Evolutionary conservation across 1,140 invertebrate species (phyloP).

Genomic region (Parapsyche elsis): DNA sequence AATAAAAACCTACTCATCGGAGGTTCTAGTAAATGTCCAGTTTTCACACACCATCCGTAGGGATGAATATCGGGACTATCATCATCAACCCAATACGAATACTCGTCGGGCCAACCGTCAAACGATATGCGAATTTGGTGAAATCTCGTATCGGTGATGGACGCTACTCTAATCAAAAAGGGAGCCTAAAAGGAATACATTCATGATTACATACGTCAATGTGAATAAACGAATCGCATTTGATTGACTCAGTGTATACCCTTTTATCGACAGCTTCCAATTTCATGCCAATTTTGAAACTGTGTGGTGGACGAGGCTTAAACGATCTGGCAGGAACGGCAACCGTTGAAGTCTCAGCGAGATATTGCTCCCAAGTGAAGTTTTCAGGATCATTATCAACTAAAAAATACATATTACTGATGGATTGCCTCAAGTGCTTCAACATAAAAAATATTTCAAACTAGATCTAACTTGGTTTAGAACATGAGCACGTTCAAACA

Average conservation of each 20-base stretch:
- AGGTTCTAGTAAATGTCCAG: slow-evolving; percentile 85
- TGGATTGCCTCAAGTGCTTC: not conserved
- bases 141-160: slow-evolving; percentile 80
- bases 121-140: slow-evolving; percentile 87
- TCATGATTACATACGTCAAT: not conserved
- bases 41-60: slow-evolving; percentile 89
- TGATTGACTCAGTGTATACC: slow-evolving; percentile 63
- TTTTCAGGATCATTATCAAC: slow-evolving; percentile 77
- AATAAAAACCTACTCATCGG: slow-evolving; percentile 74
- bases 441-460: no score
- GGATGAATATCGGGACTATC: slow-evolving; percentile 92
- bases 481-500: no score
- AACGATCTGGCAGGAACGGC: slow-evolving; percentile 88
- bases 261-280: slow-evolving; percentile 91
- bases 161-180: slow-evolving; percentile 85
- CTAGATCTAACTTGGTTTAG: no score
- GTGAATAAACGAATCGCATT: not conserved
- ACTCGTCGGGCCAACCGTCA: slow-evolving; percentile 89
- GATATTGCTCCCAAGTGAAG: slow-evolving; percentile 89
- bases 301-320: slow-evolving; percentile 78
- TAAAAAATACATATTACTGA: slow-evolving; percentile 59
- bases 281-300: slow-evolving; percentile 90
- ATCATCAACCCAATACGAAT: slow-evolving; percentile 91
- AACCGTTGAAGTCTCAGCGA: slow-evolving; percentile 78
- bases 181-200: slow-evolving; percentile 61